Conservation (phyloP, 2,888 invertebrate genomes). For the Tricholauxania praeusta region DNA sequence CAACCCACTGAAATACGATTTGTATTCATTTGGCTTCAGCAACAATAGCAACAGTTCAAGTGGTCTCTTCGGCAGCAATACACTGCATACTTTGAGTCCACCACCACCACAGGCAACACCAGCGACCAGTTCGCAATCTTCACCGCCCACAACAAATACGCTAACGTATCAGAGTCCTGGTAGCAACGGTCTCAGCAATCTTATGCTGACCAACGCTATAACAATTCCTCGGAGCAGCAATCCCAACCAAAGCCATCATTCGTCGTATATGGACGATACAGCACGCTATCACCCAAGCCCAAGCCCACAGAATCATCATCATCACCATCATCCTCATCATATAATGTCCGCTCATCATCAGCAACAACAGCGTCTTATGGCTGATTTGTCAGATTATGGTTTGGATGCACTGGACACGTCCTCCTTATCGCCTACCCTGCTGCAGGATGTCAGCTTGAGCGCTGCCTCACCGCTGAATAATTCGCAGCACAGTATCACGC, state of each 20-base stretch:
- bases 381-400: conserved; percentile 65
- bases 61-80: conserved; percentile 45
- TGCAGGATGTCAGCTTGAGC: conserved; percentile 65
- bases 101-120: conserved; percentile 26
- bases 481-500: conserved; percentile 46
- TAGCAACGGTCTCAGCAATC: conserved; percentile 54
- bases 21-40: conserved; percentile 57
- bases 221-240: conserved; percentile 66
- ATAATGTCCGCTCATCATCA: conserved; percentile 51
- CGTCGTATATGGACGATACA: conserved; percentile 52
- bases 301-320: conserved; percentile 48
- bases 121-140: conserved; percentile 27
- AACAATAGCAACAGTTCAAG: conserved; percentile 51
- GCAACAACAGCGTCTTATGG: conserved; percentile 53
- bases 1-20: conserved; percentile 65
- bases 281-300: conserved; percentile 59
- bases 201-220: conserved; percentile 65
- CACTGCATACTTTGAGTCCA: conserved; percentile 41
- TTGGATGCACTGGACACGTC: conserved; percentile 65
- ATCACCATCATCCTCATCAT: conserved; percentile 18
- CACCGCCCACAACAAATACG: conserved; percentile 35
- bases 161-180: conserved; percentile 40
- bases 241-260: conserved; percentile 61
- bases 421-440: conserved; percentile 64
- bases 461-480: conserved; percentile 59